Percentiles rank a stretch among this genome's conserved stretches.
These are phyloP conservation scores for Apogon hyalosoma DNA, from an alignment of 2,797 vertebrate genomes.

Conservation along the genomic window DNA sequence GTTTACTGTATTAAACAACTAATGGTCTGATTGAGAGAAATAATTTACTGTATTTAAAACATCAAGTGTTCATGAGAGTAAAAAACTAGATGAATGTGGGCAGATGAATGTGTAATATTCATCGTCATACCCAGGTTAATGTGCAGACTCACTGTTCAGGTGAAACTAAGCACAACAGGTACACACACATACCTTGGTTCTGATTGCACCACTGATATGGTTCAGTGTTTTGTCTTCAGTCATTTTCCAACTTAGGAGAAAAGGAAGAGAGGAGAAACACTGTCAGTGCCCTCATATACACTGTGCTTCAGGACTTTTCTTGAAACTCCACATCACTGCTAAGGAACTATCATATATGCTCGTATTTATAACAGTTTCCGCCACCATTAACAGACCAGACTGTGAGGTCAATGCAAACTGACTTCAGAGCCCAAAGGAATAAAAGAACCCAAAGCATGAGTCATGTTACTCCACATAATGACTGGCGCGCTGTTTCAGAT, in stretches of 20 bases:
- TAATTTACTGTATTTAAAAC: too few relatives aligned
- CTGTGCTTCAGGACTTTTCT: not conserved
- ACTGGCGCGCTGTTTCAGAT: conserved; percentile 15
- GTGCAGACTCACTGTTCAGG: conserved; percentile 29
- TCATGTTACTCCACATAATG: conserved; percentile 53
- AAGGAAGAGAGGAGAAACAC: not conserved
- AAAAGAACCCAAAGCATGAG: conserved; percentile 52
- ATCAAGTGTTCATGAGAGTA: too few relatives aligned
- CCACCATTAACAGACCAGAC: not conserved
- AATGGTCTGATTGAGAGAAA: too few relatives aligned
- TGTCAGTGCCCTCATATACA: not conserved
- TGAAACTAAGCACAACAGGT: conserved; percentile 33
- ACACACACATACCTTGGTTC: not conserved
- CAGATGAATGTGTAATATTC: not conserved
- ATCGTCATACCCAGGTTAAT: conserved; percentile 2
- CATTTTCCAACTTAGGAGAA: not conserved
- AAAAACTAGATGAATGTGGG: too few relatives aligned
- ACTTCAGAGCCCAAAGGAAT: conserved; percentile 29
- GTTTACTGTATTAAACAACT: not conserved
- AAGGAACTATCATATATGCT: not conserved
- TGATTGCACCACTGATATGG: conserved; percentile 42
- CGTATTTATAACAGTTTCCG: not conserved
- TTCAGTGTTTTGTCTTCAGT: conserved; percentile 36
- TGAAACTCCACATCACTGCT: not conserved
- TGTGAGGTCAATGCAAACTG: conserved; percentile 5